Percentiles rank a stretch among this genome's conserved stretches.
phyloP scores from a whole-genome alignment of 2,113 vertebrate genomes.

The Heterocephalus glaber region DNA sequence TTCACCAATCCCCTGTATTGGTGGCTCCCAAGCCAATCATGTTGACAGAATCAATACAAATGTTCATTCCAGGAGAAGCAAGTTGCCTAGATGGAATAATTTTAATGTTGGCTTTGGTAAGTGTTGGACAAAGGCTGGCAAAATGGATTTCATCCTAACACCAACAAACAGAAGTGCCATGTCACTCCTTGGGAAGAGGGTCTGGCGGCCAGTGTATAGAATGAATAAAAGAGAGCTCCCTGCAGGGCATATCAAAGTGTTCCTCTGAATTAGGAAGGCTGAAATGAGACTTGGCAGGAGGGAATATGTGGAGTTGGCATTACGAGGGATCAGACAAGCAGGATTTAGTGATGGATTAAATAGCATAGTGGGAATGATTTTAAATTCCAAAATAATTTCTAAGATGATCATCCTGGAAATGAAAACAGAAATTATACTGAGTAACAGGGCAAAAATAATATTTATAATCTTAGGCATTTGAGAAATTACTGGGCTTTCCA shows the following conservation, averaged over 20 bases:
- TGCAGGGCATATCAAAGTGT: no score
- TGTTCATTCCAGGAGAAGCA: neutral
- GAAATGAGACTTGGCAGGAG: neutral
- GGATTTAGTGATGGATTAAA: neutral
- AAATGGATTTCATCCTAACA: neutral
- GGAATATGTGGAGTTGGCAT: accelerated
- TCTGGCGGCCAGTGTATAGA: no score
- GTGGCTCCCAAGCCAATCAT: neutral
- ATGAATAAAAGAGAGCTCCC: neutral
- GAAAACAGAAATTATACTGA: neutral
- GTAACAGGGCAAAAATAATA: neutral
- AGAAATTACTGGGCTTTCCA: neutral
- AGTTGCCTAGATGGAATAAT: no score
- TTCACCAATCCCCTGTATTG: neutral
- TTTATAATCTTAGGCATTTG: neutral
- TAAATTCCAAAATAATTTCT: neutral
- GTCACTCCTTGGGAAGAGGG: no score
- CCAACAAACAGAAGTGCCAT: accelerated
- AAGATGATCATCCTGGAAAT: neutral
- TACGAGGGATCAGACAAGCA: neutral
- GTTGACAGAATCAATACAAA: neutral
- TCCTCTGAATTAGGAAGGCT: neutral
- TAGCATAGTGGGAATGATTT: neutral
- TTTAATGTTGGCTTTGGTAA: neutral
- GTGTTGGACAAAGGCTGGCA: neutral